Evolutionary conservation across 2,888 invertebrate genomes (phyloP), one percentile per base, ranked within the genome.

Genomic region (Junonia oenone): DNA sequence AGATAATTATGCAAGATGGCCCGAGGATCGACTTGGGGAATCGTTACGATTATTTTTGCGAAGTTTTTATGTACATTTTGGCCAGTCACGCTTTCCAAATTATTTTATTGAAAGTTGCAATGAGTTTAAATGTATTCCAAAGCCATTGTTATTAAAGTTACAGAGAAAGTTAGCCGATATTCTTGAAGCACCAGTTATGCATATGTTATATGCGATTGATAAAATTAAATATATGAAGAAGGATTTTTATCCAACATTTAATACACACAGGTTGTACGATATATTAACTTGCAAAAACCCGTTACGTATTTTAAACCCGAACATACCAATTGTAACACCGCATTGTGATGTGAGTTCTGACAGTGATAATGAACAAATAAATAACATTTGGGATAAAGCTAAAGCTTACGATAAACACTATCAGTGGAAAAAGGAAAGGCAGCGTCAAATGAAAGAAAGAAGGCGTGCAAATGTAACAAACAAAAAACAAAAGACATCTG

Each of bases 91-190:
- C 40, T 83, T 96, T 51, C 91, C 91, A 1, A 94, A 96, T 78
- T 97, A 94, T 71, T 97, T 96, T 73, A 90, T 96, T 49, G 91
- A 91, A 48, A 91, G 91, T 38, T 93, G 94, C 63, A 96, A 97
- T 80, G 89, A 95, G 49, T 93, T 96, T 60, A 93, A 93, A 73
- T 93, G 93, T 64, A 92, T 94, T 57, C 93, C 94, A 0, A 91
- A 91, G 56, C 92, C 92, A 26, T 83, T 93, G 31, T 69, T 95
- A 1, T 76, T 93, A 19, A 88, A 91, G 56, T 87, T 94, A n/a
- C 95, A 95, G 72, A 91, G 92, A 64, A 91, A 91, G 49, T 80
- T 96, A 51, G 92, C 92, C 8, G 91, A 93, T 58, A 93, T 96
- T 33, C 79, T 93, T 1, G 94, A 95, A 69, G 92, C 94, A 61